phyloP scores from a whole-genome alignment of 2,888 invertebrate species.

The Plebejus melissa region DNA sequence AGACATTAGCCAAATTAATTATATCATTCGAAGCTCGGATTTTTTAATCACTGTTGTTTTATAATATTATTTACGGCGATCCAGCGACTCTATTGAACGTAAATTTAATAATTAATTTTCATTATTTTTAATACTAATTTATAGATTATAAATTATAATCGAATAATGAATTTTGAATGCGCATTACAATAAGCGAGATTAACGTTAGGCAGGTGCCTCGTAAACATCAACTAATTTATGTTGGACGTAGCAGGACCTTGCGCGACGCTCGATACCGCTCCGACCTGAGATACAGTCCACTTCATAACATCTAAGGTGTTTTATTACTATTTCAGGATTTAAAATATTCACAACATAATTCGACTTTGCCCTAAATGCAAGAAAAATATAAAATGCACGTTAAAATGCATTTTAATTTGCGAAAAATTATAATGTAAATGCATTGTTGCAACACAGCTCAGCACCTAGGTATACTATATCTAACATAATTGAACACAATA shows the following conservation, averaged over 20 bases:
- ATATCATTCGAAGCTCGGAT: constrained; percentile 5
- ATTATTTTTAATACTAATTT: neutral
- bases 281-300: neutral
- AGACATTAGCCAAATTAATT: constrained; percentile 9
- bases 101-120: neutral
- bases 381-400: too few species aligned
- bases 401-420: too few species aligned
- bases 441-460: too few species aligned
- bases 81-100: neutral
- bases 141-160: neutral
- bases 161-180: neutral
- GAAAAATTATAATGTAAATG: too few species aligned
- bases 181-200: neutral
- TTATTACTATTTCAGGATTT: neutral
- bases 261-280: neutral
- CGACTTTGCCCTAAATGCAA: too few species aligned
- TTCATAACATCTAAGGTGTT: neutral
- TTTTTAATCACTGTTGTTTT: neutral
- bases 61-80: neutral
- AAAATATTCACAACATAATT: neutral
- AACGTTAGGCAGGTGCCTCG: neutral
- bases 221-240: neutral
- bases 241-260: neutral
- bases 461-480: too few species aligned
- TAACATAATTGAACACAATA: too few species aligned